Base-by-base conservation (phyloP, 2,888 invertebrate genomes). In the Thumatha senex region DNA sequence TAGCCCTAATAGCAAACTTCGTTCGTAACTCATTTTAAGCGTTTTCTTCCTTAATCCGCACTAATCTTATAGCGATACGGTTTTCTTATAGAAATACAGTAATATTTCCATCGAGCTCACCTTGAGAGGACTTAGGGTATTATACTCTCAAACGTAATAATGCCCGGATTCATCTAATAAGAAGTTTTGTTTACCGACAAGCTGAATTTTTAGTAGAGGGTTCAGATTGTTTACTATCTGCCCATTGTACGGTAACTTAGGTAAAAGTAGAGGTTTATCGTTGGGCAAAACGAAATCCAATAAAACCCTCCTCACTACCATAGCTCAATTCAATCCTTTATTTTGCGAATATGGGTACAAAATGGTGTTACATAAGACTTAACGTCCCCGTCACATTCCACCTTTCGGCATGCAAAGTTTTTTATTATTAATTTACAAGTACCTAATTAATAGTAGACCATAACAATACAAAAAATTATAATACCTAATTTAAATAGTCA, bases 11-110 rank as follows among this genome's bases (percentile, higher is more conserved):
- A 9, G 12, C 12, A 12, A 30, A 43, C 24, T 35, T 43, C 8
- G 13, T 35, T 43, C 8, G 13, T 12, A 43, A 24, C 7, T 13
- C 13, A 12, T n/a, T 35, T 12, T 12, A 35, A 43, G 34, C 24
- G 44, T 44, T 29, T 18, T 11, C 12, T 12, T 35, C 24, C 11
- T 44, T 24, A 44, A 44, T 34, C 10, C 35, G 24, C 1, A 35
- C 35, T 44, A 44, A 44, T 24, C 44, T 24, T 44, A 11, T 29
- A 44, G 24, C 13, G 34, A 34, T 29, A 44, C 44, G 44, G 13
- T 13, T 35, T 44, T 35, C 34, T 12, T 24, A 34, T 18, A 15
- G 18, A 34, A 43, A 43, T 35, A 29, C 24, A 35, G 34, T 35
- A 35, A 44, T 33, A 35, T 35, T 44, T 24, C 2, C 24, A 34